phyloP scores from a whole-genome alignment of 1,140 invertebrate genomes.

The Neodiprion lecontei region DNA sequence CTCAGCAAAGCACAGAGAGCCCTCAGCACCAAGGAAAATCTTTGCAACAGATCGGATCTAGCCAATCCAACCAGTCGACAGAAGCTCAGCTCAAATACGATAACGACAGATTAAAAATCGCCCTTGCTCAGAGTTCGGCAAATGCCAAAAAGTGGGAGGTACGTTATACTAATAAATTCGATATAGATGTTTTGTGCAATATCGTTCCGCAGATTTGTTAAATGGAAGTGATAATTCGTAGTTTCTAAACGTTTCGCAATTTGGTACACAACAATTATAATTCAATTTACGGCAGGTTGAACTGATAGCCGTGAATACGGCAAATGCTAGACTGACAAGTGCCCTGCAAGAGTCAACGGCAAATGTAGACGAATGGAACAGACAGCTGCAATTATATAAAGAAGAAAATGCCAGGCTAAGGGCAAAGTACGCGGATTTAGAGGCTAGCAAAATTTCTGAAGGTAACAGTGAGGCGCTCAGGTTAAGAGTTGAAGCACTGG shows the following conservation, averaged over 20 bases:
- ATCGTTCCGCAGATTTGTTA: no score
- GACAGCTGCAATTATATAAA: constrained; percentile 93
- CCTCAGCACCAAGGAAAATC: constrained; percentile 58
- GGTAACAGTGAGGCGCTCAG: constrained; percentile 68
- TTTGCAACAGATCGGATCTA: constrained; percentile 36
- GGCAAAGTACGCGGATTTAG: constrained; percentile 75
- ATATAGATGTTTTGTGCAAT: no score
- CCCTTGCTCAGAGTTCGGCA: constrained; percentile 93
- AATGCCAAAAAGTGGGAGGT: constrained; percentile 98
- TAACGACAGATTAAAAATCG: constrained; percentile 94
- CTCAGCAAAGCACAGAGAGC: constrained; percentile 58
- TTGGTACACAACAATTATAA: background rate
- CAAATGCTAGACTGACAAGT: constrained; percentile 92
- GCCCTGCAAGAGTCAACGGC: constrained; percentile 96
- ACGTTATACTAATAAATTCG: constrained; percentile 11
- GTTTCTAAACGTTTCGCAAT: constrained; percentile 2
- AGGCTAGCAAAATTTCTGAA: constrained; percentile 69
- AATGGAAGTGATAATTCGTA: constrained; percentile 3
- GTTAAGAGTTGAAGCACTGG: constrained; percentile 77
- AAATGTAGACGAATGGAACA: constrained; percentile 98
- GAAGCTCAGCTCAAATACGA: constrained; percentile 96
- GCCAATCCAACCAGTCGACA: constrained; percentile 54
- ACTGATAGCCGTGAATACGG: constrained; percentile 93
- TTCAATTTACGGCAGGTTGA: constrained; percentile 68
- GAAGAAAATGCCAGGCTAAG: constrained; percentile 94